Evolutionary conservation across 1,140 invertebrate species (phyloP).

Genomic region (Laodelphax striatellus): DNA sequence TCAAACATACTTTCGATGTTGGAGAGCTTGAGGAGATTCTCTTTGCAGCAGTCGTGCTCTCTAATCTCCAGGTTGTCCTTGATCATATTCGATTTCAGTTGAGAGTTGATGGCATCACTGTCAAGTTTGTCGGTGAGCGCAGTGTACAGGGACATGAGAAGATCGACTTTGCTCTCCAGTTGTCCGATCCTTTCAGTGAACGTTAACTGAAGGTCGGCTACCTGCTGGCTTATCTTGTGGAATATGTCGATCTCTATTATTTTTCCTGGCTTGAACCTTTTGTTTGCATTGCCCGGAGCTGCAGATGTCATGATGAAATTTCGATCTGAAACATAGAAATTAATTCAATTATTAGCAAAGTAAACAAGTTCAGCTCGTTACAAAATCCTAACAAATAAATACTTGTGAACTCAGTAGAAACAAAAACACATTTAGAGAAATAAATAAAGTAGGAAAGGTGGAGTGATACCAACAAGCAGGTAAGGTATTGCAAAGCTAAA

Average conservation of each 20-base stretch:
- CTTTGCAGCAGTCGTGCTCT: not conserved
- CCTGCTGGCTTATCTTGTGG: not conserved
- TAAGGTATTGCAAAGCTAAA: no score
- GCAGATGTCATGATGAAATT: no score
- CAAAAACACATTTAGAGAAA: no score
- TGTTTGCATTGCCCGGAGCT: not conserved
- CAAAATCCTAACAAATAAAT: no score
- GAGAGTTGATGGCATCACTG: not conserved
- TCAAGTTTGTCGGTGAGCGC: not conserved
- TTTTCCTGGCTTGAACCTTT: constrained; percentile 2
- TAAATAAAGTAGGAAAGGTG: no score
- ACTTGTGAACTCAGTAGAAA: no score
- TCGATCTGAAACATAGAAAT: no score
- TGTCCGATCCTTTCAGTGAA: not conserved
- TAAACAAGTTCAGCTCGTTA: no score
- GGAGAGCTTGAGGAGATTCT: not conserved
- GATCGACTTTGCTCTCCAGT: not conserved
- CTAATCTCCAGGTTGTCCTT: not conserved
- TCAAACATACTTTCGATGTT: not conserved
- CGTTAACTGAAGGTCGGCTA: not conserved
- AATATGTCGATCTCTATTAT: not conserved
- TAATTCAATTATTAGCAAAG: no score
- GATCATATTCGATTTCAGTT: not conserved
- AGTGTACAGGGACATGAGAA: not conserved
- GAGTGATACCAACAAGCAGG: no score